phyloP scores from a whole-genome alignment of 2,888 invertebrate species.

The Morpho helenor region DNA sequence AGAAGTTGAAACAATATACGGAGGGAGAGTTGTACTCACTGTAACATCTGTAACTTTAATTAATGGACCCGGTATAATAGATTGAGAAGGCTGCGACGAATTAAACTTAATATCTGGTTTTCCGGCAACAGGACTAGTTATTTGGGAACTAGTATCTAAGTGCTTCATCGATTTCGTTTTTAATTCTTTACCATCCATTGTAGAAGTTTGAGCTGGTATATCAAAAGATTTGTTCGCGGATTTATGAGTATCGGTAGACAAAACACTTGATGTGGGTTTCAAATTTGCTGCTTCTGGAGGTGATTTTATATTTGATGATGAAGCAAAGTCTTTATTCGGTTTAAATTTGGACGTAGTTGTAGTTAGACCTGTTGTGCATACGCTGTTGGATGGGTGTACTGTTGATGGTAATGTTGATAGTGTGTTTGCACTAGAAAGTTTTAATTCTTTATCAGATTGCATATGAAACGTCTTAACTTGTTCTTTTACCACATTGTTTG shows the following conservation, averaged over 20 bases:
- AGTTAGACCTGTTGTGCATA: not conserved
- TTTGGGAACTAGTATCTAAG: constrained; percentile 14
- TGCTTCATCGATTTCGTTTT: constrained; percentile 21
- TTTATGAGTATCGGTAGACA: constrained; percentile 9
- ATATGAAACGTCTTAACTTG: not conserved
- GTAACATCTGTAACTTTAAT: constrained; percentile 31
- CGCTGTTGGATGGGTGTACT: not conserved
- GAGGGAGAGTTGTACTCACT: constrained; percentile 19
- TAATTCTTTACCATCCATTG: constrained; percentile 12
- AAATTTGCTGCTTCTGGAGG: constrained; percentile 13
- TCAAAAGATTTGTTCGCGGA: constrained; percentile 6
- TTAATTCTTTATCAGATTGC: constrained; percentile 2
- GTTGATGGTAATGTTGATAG: not conserved
- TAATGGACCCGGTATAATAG: constrained; percentile 17
- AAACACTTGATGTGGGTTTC: constrained; percentile 17
- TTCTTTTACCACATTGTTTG: not conserved
- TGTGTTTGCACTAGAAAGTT: not conserved
- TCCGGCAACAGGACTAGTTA: constrained; percentile 7
- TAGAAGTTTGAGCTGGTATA: not conserved
- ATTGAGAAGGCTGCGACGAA: constrained; percentile 10
- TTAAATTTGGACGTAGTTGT: constrained; percentile 13
- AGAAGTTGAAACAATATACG: constrained; percentile 30
- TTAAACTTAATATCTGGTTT: constrained; percentile 9
- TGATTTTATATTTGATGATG: constrained; percentile 23
- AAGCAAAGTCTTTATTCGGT: constrained; percentile 16